Base-by-base conservation (phyloP, 1,140 invertebrate genomes). In the Zaprionus camerounensis region DNA sequence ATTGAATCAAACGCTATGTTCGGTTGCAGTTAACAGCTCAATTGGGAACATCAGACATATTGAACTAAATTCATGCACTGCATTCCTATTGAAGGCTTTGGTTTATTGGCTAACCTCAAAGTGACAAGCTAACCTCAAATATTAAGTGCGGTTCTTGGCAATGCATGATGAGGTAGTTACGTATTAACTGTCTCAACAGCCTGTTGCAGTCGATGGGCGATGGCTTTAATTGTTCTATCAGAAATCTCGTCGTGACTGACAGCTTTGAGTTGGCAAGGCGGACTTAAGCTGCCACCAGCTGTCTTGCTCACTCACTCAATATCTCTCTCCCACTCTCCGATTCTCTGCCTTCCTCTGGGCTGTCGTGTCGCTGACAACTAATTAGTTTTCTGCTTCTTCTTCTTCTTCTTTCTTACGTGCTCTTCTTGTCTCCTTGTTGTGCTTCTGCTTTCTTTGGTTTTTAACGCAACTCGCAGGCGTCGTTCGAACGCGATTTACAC, bases 311-410 rank as follows among this genome's bases (percentile, higher is more conserved):
- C 51, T 24, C 51, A 6, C 51, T 28, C 62, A 28, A 34, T 34
- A 9, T 11, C 31, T 34, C 51, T 24, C 22, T 3, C 51, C 13
- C 49, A 20, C 63, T 56, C 3, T 1, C 61, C 9, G 2, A 28
- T 17, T 20, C 4, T 28, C 38, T 26, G 15, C 12, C 34, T 28
- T 11, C 17, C 24, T 28, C 34, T 57, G 34, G 22, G 41, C 41
- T 72, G 69, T 72, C 70, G 63, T 77, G 57, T 71, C 61, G 62
- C 75, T 77, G 75, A 77, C 70, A 77, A 73, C 63, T 73, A 77
- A 73, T 73, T 77, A 73, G 70, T 77, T 73, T 62, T 72, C 57
- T 67, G 62, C 57, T 61, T 53, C 22, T 66, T 31, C 22, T 38
- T 46, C 26, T 36, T 46, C 36, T 15, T 24, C 34, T 26, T 66